Conservation (phyloP, 92 coral and sea anemone genomes). For the Porites cylindrica region DNA sequence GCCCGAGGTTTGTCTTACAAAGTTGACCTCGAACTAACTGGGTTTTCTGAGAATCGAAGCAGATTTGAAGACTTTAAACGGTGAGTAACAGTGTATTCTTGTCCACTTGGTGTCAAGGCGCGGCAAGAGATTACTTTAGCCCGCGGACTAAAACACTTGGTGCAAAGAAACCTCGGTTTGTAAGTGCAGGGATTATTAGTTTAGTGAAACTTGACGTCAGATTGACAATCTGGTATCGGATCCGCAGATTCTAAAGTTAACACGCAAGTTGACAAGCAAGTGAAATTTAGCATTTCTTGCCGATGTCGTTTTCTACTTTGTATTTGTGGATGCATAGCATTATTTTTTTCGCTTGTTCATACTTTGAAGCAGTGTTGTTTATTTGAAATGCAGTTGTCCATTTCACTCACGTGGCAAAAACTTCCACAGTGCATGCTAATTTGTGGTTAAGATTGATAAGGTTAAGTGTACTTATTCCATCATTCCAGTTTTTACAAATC, state of each 20-base stretch:
- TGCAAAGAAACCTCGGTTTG: background rate
- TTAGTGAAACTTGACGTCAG: background rate
- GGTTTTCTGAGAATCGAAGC: background rate
- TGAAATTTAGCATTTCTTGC: background rate
- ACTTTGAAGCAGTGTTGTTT: background rate
- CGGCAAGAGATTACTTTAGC: background rate
- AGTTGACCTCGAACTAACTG: background rate
- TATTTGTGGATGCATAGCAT: background rate
- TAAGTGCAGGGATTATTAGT: too few relatives aligned
- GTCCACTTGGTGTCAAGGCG: background rate
- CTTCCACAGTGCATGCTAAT: too few relatives aligned
- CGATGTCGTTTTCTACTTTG: background rate
- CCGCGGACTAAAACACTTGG: background rate
- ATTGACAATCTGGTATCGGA: background rate
- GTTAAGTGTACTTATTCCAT: background rate
- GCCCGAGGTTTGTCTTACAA: background rate
- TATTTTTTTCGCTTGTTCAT: too few relatives aligned
- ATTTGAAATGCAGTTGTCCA: background rate
- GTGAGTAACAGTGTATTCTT: background rate
- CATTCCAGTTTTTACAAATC: background rate
- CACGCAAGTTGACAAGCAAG: background rate
- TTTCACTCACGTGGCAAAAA: background rate
- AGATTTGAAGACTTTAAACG: background rate
- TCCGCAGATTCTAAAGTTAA: background rate
- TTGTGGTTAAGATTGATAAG: too few relatives aligned